A percentile compares a stretch with the other conserved stretches of the same genome.
These are phyloP conservation scores for Cuniculus paca DNA, from an alignment of 2,797 vertebrate species.

Conservation along the genomic window DNA sequence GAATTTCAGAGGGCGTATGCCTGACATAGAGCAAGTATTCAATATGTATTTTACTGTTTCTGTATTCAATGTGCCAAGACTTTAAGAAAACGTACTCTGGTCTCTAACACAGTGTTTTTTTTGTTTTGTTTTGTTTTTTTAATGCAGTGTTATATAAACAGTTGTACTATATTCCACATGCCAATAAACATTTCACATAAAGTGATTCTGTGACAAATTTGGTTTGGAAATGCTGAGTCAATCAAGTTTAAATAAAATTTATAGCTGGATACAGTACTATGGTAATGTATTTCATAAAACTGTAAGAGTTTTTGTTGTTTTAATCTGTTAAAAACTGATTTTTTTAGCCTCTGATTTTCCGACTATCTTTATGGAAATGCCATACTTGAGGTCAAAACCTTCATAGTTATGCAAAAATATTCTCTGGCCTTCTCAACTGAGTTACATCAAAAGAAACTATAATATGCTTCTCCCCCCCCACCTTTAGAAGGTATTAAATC, in stretches of 20 bases:
- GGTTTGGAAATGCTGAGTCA: slow-evolving; percentile 39
- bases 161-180: neutral
- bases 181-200: neutral
- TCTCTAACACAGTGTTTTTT: no score
- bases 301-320: neutral
- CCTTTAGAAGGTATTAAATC: neutral
- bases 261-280: neutral
- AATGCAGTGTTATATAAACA: neutral
- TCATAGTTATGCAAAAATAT: neutral
- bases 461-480: neutral
- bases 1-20: neutral
- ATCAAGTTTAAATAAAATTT: slow-evolving; percentile 45
- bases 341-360: neutral
- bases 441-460: neutral
- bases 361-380: neutral
- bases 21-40: neutral
- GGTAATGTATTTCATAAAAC: neutral
- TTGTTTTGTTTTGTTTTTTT: no score
- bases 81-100: neutral
- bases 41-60: neutral
- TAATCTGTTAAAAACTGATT: neutral
- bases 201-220: neutral
- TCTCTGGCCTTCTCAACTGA: neutral
- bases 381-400: neutral
- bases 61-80: neutral